phyloP scores from a whole-genome alignment of 2,888 invertebrate species.

The Athripsodes cinereus region DNA sequence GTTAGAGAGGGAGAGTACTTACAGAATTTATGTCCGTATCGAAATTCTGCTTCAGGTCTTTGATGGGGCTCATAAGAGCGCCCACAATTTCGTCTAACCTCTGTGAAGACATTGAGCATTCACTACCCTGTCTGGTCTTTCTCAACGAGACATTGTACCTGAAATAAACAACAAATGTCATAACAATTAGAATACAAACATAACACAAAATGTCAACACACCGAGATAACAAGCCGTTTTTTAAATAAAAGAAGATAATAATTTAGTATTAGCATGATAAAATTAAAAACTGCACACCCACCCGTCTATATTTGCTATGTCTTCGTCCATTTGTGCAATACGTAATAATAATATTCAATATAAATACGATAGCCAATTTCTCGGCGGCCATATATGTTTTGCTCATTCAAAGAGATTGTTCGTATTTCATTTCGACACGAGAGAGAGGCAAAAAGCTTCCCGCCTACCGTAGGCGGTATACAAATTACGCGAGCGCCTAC shows the following conservation, averaged over 20 bases:
- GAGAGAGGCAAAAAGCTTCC: not conserved
- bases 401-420: slow-evolving; percentile 41
- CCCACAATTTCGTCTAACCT: slow-evolving; percentile 44
- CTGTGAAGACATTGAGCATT: slow-evolving; percentile 34
- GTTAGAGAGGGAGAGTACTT: slow-evolving; percentile 7
- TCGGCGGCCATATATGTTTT: slow-evolving; percentile 46
- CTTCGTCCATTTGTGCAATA: slow-evolving; percentile 48
- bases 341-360: slow-evolving; percentile 39
- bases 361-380: slow-evolving; percentile 20
- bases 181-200: slow-evolving; percentile 26
- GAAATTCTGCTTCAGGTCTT: slow-evolving; percentile 42
- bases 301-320: slow-evolving; percentile 27
- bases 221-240: not conserved
- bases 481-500: not conserved
- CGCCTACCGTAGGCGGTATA: slow-evolving; percentile 15
- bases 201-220: slow-evolving; percentile 17
- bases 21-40: slow-evolving; percentile 38
- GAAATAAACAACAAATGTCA: slow-evolving; percentile 34
- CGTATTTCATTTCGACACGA: slow-evolving; percentile 13
- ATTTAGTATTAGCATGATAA: not conserved
- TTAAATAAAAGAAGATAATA: slow-evolving; percentile 6
- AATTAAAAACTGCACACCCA: slow-evolving; percentile 9
- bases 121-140: slow-evolving; percentile 45
- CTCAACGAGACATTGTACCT: slow-evolving; percentile 39
- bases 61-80: slow-evolving; percentile 44